These are phyloP conservation scores for Eumacrocentrus americanus DNA, from an alignment of 2,888 invertebrate genomes.

Conservation along the genomic window DNA sequence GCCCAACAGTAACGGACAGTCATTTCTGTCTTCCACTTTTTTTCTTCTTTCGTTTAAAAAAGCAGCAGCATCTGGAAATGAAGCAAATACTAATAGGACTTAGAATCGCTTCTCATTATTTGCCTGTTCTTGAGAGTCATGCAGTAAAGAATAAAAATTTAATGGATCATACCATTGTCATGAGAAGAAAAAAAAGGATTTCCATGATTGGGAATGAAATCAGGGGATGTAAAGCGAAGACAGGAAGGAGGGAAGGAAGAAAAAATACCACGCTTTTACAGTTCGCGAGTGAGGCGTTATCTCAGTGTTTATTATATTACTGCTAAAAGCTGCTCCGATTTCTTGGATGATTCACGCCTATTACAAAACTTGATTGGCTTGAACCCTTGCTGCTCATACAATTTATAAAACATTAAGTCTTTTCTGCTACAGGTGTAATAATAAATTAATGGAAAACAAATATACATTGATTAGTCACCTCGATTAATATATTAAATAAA, in stretches of 20 bases:
- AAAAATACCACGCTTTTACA: too few species aligned
- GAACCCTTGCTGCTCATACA: background rate
- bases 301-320: slow-evolving; percentile 5
- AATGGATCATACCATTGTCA: background rate
- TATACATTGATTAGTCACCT: background rate
- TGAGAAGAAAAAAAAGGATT: background rate
- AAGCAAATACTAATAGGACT: slow-evolving; percentile 62
- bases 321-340: slow-evolving; percentile 11
- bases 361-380: slow-evolving; percentile 14
- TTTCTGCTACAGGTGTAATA: background rate
- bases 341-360: background rate
- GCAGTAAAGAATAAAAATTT: slow-evolving; percentile 31
- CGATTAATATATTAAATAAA: too few species aligned
- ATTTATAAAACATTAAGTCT: slow-evolving; percentile 1
- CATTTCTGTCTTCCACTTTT: slow-evolving; percentile 90
- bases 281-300: background rate
- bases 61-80: slow-evolving; percentile 94
- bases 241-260: background rate
- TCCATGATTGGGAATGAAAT: background rate
- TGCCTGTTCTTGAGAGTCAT: too few species aligned
- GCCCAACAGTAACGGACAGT: slow-evolving; percentile 76
- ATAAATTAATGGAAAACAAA: background rate
- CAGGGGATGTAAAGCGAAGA: background rate
- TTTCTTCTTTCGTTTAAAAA: slow-evolving; percentile 99
- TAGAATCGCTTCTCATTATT: slow-evolving; percentile 52